A percentile compares a stretch with the other conserved stretches of the same genome.
Conservation (phyloP, 2,888 invertebrate species). For the Drosophila mayaguana region DNA sequence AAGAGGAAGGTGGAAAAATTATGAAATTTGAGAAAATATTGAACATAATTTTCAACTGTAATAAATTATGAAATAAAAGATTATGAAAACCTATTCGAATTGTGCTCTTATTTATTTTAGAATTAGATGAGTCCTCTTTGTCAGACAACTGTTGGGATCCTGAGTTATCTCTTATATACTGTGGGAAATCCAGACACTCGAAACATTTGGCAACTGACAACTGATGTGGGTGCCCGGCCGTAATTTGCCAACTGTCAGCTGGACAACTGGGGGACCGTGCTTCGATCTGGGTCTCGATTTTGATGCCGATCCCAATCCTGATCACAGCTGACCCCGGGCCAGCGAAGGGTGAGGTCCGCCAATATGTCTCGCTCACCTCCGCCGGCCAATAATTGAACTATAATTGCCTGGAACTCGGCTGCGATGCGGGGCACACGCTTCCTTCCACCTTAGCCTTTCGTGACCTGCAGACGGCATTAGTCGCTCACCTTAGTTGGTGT, state of each 20-base stretch:
- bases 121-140: too few relatives aligned
- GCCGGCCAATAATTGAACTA: slow-evolving; percentile 71
- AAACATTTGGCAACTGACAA: slow-evolving; percentile 49
- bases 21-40: slow-evolving; percentile 64
- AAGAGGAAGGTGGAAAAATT: slow-evolving; percentile 30
- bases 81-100: slow-evolving; percentile 67
- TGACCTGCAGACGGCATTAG: slow-evolving; percentile 22
- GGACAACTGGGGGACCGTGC: slow-evolving; percentile 40
- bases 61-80: slow-evolving; percentile 83
- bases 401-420: slow-evolving; percentile 65
- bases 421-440: slow-evolving; percentile 59
- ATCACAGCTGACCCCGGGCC: slow-evolving; percentile 34
- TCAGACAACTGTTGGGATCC: background rate
- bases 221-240: slow-evolving; percentile 61
- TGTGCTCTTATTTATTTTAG: background rate
- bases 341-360: slow-evolving; percentile 19
- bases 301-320: slow-evolving; percentile 6
- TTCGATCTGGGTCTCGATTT: slow-evolving; percentile 6
- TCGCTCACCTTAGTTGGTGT: slow-evolving; percentile 48
- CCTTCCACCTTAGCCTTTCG: slow-evolving; percentile 45
- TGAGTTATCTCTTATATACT: background rate
- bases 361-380: slow-evolving; percentile 46
- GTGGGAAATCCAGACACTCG: slow-evolving; percentile 45
- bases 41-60: slow-evolving; percentile 84
- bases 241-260: slow-evolving; percentile 72